A percentile compares a stretch with the other conserved stretches of the same genome.
phyloP scores from a whole-genome alignment of 2,888 invertebrate genomes.

The Oscheius sp. region DNA sequence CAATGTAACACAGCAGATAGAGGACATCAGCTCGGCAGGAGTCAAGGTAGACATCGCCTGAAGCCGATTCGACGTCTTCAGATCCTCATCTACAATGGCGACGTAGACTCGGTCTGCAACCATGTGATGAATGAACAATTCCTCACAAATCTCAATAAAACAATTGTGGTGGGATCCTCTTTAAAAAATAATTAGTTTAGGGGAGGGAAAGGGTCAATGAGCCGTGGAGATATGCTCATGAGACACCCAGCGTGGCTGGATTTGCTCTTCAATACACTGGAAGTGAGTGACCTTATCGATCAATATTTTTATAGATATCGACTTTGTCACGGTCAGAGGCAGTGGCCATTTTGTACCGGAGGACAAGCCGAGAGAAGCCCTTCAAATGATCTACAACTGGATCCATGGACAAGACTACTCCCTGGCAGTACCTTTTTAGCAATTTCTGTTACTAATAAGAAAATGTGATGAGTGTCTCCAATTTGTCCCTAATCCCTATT shows the following conservation, averaged over 20 bases:
- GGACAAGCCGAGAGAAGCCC: slow-evolving; percentile 57
- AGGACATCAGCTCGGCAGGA: slow-evolving; percentile 47
- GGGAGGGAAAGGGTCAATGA: slow-evolving; percentile 44
- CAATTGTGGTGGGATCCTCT: slow-evolving; percentile 47
- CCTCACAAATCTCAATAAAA: slow-evolving; percentile 47
- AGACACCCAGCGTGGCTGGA: slow-evolving; percentile 44
- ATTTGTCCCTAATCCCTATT: too few relatives aligned
- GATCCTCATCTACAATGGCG: slow-evolving; percentile 76
- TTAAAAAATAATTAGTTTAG: too few relatives aligned
- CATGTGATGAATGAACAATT: slow-evolving; percentile 75
- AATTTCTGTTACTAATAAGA: too few relatives aligned
- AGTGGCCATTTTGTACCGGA: slow-evolving; percentile 64
- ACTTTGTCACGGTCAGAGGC: slow-evolving; percentile 60
- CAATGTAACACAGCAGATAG: slow-evolving; percentile 50
- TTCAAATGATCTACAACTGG: slow-evolving; percentile 61
- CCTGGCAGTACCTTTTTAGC: slow-evolving; percentile 30
- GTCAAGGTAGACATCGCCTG: slow-evolving; percentile 51
- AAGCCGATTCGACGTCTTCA: not conserved
- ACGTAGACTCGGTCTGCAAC: slow-evolving; percentile 76
- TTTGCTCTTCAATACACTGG: slow-evolving; percentile 44
- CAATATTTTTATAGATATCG: slow-evolving; percentile 37
- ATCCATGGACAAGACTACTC: slow-evolving; percentile 54
- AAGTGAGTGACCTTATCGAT: slow-evolving; percentile 32
- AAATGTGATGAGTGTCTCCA: too few relatives aligned
- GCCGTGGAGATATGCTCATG: slow-evolving; percentile 50